Evolutionary conservation across 2,797 vertebrate species (phyloP), one percentile per base, ranked within the genome.

Genomic region (Acrocephalus scirpaceus): DNA sequence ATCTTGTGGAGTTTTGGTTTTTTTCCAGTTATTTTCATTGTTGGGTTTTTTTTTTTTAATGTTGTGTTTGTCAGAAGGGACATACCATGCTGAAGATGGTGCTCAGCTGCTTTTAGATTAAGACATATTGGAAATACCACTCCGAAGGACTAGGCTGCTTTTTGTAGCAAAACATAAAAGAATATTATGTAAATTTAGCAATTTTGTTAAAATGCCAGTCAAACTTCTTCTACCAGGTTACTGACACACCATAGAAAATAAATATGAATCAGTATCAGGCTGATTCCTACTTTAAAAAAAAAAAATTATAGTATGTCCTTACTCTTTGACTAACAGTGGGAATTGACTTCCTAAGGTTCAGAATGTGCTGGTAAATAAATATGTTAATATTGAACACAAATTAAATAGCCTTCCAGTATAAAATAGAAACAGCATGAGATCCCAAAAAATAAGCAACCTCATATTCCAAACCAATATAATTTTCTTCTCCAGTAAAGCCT

Each of bases 401-500:
- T 96, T 89, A 97, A 96, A 64, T 94, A 81, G 57, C 57, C 93
- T 92, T 78, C 93, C 18, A 91, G 64, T 69, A 65, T 27, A 74
- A 90, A 87, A 90, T n/a, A 53, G 3, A 70, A 92, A 25, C 44
- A 82, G 60, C n/a, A 80, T 57, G 84, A 88, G 69, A 56, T 62
- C 81, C 92, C 90, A 94, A 74, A 91, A 96, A 94, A 89, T 78
- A 67, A 78, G 27, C 40, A 65, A 64, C 16, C 32, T 95, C 80
- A 80, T 76, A 89, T 87, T 96, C 77, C 93, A 92, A 95, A 88
- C 42, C 16, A 29, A 71, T 92, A 64, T 65, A 56, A 94, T 94
- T 95, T 97, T 94, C 34, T 83, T 96, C 89, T 96, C 50, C 51
- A 91, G 53, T 54, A 85, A 92, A 95, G 88, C 65, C 77, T 90